Conservation (phyloP, 2,888 invertebrate species). For the Agapostemon virescens region DNA sequence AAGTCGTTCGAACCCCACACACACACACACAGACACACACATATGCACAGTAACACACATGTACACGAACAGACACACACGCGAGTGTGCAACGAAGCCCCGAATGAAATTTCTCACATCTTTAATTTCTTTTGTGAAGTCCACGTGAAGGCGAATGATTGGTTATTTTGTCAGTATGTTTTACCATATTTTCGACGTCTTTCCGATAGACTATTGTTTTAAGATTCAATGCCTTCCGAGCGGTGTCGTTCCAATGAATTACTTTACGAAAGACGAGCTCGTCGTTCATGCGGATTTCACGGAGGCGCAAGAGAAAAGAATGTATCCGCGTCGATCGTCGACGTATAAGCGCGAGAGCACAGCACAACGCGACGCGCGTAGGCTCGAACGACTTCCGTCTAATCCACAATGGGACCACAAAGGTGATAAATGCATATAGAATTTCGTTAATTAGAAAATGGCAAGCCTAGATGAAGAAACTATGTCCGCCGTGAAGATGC, state of each 20-base stretch:
- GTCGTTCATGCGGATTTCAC: background rate
- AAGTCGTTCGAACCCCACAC: constrained; percentile 67
- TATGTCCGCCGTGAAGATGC: constrained; percentile 5
- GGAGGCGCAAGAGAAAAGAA: too few relatives aligned
- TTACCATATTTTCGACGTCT: background rate
- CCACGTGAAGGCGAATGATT: background rate
- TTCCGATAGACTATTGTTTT: background rate
- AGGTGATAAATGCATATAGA: constrained; percentile 76
- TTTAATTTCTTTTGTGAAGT: background rate
- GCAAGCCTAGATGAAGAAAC: constrained; percentile 62
- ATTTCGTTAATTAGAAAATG: constrained; percentile 70
- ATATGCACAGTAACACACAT: too few relatives aligned
- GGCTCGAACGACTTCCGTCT: constrained; percentile 72
- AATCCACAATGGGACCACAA: constrained; percentile 77
- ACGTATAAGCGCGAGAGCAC: too few relatives aligned
- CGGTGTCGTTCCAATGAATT: background rate
- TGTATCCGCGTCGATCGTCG: background rate
- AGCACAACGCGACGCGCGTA: background rate
- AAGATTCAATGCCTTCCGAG: background rate
- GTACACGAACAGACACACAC: too few relatives aligned
- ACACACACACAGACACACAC: too few relatives aligned
- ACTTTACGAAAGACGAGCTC: background rate
- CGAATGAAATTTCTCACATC: constrained; percentile 4
- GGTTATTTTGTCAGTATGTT: too few relatives aligned
- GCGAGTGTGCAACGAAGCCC: background rate